Evolutionary conservation across 2,888 invertebrate genomes (phyloP), one percentile per base, ranked within the genome.

Genomic region (Idaea aversata): DNA sequence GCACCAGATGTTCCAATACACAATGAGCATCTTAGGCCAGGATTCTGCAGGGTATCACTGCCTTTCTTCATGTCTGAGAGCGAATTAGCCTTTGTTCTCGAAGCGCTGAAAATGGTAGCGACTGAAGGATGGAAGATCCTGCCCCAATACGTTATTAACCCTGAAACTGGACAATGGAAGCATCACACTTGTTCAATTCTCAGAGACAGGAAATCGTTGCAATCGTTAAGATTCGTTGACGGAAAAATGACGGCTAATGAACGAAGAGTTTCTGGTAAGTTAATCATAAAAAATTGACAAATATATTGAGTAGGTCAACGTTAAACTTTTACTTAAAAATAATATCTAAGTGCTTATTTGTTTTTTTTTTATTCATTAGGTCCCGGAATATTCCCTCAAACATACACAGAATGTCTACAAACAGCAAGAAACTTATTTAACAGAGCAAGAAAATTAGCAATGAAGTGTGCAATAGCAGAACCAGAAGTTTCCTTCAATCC

Each of bases 91-190:
- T 98, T 97, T 84, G 95, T 98, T 3, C 90, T 98, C 73, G 96
- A 97, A 86, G 97, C 97, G 0, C 89, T 98, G 16, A 95, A 96
- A 84, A 96, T 97, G 95, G 97, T 98, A 0, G 97, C 98, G 0
- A 96, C 97, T 4, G 96, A 97, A 90, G 98, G 96, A 0, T 98
- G 98, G 97, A 97, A 97, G 80, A 94, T 98, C 59, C 86, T 98
- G 64, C 98, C 98, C 0, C 96, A 97, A 84, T 98, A 98, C 83
- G 94, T 95, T 10, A 94, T 97, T n/a, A 97, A 98, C 82, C 95
- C 96, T 5, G 96, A 97, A 82, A 97, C 97, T 0, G 98, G 97
- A 0, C 97, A 98, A 84, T 98, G 98, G 98, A 94, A 96, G 69
- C 98, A 98, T 81, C 95, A 96, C 78, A 95, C 96, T 0, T 96